Evolutionary conservation across 2,888 invertebrate species (phyloP), one percentile per base, ranked within the genome.

Genomic region (Euspilapteryx auroguttella): DNA sequence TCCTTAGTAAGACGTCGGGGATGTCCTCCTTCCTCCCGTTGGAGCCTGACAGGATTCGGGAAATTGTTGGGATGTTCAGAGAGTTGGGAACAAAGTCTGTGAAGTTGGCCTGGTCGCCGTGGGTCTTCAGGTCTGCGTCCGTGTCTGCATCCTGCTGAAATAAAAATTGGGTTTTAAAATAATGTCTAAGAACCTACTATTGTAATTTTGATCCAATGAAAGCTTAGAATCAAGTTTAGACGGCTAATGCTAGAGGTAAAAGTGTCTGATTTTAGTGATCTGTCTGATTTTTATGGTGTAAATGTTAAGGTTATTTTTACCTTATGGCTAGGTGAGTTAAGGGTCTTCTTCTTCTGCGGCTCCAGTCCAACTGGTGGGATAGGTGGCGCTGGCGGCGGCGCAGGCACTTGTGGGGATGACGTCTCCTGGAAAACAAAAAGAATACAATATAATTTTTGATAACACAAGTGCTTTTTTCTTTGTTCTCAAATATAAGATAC

Each of bases 11-110:
- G 24, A 89, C 86, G 36, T 89, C 89, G 0, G 89, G 87, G 29
- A 90, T 85, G 42, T 88, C 87, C 38, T 89, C 87, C 41, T 88
- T 89, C 15, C 89, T 77, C 0, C 92, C 92, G 50, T 89, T 91
- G 28, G 90, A 89, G 1, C 92, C 92, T 27, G 89, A 89, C 13
- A 93, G 66, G 45, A 93, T 92, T 30, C 93, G 78, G 3, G 89
- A 87, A 39, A 93, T 91, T 37, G 89, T 87, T 3, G 91, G 89
- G 43, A 89, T 85, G 53, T 87, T 86, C 30, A 88, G 79, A 6
- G 77, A 68, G 38, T 83, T 83, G 4, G 84, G 84, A 33, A 84
- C 82, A 53, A 83, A 83, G 47, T 84, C 84, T 32, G 78, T 80
- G 45, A 77, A 78, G 53, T 78, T 65, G 4, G 76, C 68, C 45